Percentiles rank a stretch among this genome's conserved stretches.
Evolutionary conservation across 2,888 invertebrate species (phyloP).

Genomic region (Sceliomorpha sp.): DNA sequence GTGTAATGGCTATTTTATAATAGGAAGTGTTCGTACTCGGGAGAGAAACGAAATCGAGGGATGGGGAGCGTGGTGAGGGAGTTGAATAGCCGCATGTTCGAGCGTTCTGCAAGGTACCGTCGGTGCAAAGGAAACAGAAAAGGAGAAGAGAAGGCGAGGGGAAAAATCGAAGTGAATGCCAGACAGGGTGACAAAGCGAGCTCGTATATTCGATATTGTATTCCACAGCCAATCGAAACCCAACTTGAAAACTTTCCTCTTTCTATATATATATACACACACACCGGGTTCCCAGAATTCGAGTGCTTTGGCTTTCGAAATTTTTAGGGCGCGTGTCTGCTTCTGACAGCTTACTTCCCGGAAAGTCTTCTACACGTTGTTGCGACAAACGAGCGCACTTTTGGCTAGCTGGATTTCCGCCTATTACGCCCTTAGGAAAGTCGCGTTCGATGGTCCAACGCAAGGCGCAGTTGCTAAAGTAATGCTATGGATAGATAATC

Average conservation of each 20-base stretch:
- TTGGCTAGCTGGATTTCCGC: conserved; percentile 9
- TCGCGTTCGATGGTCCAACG: too few relatives aligned
- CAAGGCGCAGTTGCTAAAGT: too few relatives aligned
- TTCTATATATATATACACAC: neutral
- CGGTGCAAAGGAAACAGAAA: neutral
- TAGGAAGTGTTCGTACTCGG: conserved; percentile 38
- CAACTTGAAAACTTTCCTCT: conserved; percentile 32
- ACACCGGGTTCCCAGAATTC: conserved; percentile 15
- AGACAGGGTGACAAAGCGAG: conserved; percentile 32
- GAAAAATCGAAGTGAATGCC: conserved; percentile 29
- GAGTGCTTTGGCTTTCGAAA: conserved; percentile 18
- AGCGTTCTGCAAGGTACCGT: neutral
- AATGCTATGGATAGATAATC: too few relatives aligned
- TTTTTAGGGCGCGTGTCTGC: conserved; percentile 31
- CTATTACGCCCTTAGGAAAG: too few relatives aligned
- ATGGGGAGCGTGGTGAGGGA: neutral
- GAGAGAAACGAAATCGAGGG: conserved; percentile 30
- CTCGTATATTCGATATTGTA: conserved; percentile 46
- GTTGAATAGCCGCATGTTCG: neutral
- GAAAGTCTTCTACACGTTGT: conserved; percentile 18
- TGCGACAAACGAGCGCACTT: conserved; percentile 21
- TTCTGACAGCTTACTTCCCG: conserved; percentile 29
- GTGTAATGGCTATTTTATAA: conserved; percentile 46
- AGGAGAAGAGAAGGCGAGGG: neutral
- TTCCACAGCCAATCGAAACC: conserved; percentile 28